These are phyloP conservation scores for Kradibia gibbosae DNA, from an alignment of 1,140 invertebrate genomes.

Conservation along the genomic window DNA sequence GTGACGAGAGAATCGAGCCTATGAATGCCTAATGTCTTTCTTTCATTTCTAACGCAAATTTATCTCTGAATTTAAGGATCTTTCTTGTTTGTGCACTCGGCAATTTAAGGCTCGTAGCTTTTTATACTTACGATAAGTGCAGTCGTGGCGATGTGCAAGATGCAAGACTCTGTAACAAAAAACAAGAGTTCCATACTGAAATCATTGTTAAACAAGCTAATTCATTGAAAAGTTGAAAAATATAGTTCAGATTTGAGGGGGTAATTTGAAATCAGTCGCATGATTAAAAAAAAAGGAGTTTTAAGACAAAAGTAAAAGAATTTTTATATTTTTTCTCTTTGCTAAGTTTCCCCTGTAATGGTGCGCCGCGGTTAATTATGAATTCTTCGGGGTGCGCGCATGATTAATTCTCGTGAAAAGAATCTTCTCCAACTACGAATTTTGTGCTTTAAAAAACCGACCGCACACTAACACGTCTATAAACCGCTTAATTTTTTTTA, in stretches of 20 bases:
- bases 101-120: not conserved
- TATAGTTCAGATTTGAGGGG: not conserved
- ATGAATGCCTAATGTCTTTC: constrained; percentile 36
- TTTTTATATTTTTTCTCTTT: not conserved
- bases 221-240: not conserved
- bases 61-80: constrained; percentile 21
- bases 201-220: not conserved
- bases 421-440: not conserved
- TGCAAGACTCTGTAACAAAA: constrained; percentile 66
- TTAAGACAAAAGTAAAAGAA: not conserved
- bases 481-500: not conserved
- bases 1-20: not conserved
- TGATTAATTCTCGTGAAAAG: constrained; percentile 4
- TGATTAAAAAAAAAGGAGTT: not conserved
- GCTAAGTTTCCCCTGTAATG: constrained; percentile 8
- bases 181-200: constrained; percentile 14
- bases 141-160: constrained; percentile 67
- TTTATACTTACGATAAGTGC: constrained; percentile 68
- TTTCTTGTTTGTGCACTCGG: not conserved
- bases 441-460: not conserved
- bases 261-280: not conserved
- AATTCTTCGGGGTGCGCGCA: not conserved
- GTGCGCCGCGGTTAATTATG: not conserved
- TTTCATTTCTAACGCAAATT: constrained; percentile 12
- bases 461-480: not conserved